Evolutionary conservation across 1,140 invertebrate genomes (phyloP).

Genomic region (Drosophila teissieri): DNA sequence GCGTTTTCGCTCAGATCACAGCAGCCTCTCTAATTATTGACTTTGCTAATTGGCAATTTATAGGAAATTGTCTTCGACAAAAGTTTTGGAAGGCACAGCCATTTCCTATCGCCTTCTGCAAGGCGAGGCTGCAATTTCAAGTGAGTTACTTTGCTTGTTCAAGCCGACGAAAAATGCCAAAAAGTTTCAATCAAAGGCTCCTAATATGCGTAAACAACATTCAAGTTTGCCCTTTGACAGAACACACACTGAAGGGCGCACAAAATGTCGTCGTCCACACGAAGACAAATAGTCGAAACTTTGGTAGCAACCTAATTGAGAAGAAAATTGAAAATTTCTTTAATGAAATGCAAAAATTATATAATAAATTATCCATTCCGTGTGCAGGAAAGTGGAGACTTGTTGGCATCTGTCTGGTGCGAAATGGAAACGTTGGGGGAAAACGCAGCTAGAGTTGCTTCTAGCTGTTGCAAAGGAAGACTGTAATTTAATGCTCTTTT

Average conservation of each 20-base stretch:
- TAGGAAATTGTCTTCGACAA: constrained; percentile 56
- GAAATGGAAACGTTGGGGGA: constrained; percentile 13
- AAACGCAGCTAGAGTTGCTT: constrained; percentile 40
- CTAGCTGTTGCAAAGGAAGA: constrained; percentile 34
- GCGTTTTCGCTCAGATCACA: constrained; percentile 30
- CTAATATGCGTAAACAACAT: constrained; percentile 47
- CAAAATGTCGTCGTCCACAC: constrained; percentile 31
- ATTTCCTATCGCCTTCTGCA: constrained; percentile 38
- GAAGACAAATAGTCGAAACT: constrained; percentile 76
- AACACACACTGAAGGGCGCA: constrained; percentile 15
- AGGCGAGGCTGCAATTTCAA: constrained; percentile 20
- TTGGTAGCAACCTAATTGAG: constrained; percentile 70
- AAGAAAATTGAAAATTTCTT: constrained; percentile 77
- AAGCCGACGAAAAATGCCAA: constrained; percentile 1
- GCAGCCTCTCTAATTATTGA: constrained; percentile 53
- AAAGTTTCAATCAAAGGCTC: constrained; percentile 55
- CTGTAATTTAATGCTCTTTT: constrained; percentile 79
- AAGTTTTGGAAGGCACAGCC: constrained; percentile 51
- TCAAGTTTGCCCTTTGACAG: constrained; percentile 40
- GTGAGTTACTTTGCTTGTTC: constrained; percentile 39
- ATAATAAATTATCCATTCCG: constrained; percentile 51
- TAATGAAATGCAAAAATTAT: constrained; percentile 69
- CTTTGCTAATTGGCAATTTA: constrained; percentile 61
- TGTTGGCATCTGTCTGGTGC: constrained; percentile 19
- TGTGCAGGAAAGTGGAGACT: neutral